Evolutionary conservation across 1,140 invertebrate species (phyloP), one percentile per base, ranked within the genome.

Genomic region (Chionoecetes opilio): DNA sequence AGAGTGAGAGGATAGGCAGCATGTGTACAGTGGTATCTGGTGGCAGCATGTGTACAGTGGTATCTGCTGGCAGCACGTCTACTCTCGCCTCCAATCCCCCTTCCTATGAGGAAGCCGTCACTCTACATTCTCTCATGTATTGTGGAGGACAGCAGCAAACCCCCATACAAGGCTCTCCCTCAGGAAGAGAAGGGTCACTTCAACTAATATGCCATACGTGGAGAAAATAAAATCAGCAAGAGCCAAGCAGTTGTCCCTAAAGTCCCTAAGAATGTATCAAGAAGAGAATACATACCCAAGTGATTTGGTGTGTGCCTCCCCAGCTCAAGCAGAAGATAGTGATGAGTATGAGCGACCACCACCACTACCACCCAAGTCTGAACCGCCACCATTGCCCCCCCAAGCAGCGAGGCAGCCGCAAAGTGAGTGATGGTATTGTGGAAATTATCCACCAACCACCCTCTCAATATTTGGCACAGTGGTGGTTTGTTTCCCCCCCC

Each of bases 81-180:
- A 96, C 96, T 0, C 92, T 96, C 29, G 94, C 94, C n/a, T 96
- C 96, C 31, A 96, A 96, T 35, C 96, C 96, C 84, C 96, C 96
- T 0, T 96, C 96, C 1, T 96, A 96, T 46, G 96, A 96, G 87
- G 96, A 96, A 46, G 96, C 96, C 6, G 92, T 96, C 17, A 96
- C 85, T 82, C 82, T 94, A 41, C 94, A 93, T 41, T 96, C 96
- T 21, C 93, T 96, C 29, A 99, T 99, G 97, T 98, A 98, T 97
- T 97, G 89, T 46, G 87, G 93, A 75, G 92, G 82, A 26, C n/a
- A n/a, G n/a, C n/a, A n/a, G 84, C n/a, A n/a, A n/a, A n/a, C n/a
- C n/a, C n/a, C n/a, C n/a, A n/a, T n/a, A n/a, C 89, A 88, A n/a
- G 93, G 75, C 41, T 91, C 94, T 46, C 87, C 93, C 31, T 63